Conservation (phyloP, 2,113 vertebrate species). For the Nanorana parkeri region DNA sequence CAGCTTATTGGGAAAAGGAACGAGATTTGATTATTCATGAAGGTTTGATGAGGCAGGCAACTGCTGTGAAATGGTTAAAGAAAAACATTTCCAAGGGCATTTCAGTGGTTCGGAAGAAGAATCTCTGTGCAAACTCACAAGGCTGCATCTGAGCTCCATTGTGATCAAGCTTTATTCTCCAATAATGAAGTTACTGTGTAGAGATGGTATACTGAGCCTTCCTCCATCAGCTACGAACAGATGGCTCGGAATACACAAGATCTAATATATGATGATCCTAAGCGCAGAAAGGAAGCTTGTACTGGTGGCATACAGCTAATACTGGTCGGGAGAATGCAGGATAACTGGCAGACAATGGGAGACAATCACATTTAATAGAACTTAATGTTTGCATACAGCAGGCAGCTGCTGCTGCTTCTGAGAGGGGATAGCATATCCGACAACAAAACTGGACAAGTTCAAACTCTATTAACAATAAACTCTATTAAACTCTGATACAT, state of each 20-base stretch:
- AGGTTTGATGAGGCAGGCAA: background rate
- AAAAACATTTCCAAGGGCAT: conserved; percentile 16
- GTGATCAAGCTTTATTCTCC: conserved; percentile 30
- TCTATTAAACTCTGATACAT: background rate
- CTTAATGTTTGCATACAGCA: conserved; percentile 30
- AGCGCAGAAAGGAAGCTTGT: conserved; percentile 22
- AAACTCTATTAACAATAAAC: too few species aligned
- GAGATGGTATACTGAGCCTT: conserved; percentile 40
- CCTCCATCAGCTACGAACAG: conserved; percentile 41
- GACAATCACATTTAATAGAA: conserved; percentile 29
- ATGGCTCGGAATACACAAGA: conserved; percentile 42
- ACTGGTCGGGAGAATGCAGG: conserved; percentile 1
- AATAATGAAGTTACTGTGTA: conserved; percentile 49
- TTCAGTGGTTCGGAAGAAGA: conserved; percentile 6
- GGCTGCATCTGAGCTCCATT: conserved; percentile 19
- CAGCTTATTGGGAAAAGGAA: background rate
- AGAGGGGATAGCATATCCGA: background rate
- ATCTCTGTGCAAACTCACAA: conserved; percentile 3
- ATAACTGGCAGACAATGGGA: conserved; percentile 20
- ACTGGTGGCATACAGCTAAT: conserved; percentile 35
- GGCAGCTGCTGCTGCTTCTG: conserved; percentile 1
- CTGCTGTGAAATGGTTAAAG: conserved; percentile 26
- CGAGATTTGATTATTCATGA: background rate
- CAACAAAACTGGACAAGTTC: background rate
- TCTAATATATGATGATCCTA: conserved; percentile 24